These are phyloP conservation scores for Gavia stellata DNA, from an alignment of 2,113 vertebrate species.

Conservation along the genomic window DNA sequence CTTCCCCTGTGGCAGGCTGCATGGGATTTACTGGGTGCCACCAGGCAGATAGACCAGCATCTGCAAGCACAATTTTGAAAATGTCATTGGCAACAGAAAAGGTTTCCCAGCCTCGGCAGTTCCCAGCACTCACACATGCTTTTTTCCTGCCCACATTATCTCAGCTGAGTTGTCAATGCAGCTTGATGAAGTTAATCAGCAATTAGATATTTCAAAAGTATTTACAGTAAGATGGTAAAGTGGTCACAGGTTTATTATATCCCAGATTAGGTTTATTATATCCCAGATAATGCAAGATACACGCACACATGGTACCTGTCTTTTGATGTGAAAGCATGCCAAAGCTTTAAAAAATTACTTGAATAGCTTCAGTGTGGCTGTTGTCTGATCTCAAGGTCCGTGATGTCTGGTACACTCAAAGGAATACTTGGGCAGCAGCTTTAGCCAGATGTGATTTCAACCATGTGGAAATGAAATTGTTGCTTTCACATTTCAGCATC, in stretches of 20 bases:
- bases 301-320: not conserved
- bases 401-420: not conserved
- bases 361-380: not conserved
- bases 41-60: not conserved
- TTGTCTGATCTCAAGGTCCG: not conserved
- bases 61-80: not conserved
- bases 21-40: fast-evolving
- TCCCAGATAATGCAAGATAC: not conserved
- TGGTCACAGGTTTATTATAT: not conserved
- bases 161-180: not conserved
- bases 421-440: not conserved
- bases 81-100: not conserved
- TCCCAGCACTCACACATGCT: not conserved
- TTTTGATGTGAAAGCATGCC: not conserved
- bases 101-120: not conserved
- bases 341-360: not conserved
- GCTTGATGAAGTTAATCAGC: not conserved
- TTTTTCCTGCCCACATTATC: not conserved
- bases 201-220: not conserved
- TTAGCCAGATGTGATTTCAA: not conserved
- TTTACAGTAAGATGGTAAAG: not conserved
- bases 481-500: not conserved
- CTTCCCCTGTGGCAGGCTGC: not conserved
- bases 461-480: not conserved
- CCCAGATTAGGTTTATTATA: not conserved